Conservation (phyloP, 2,888 invertebrate genomes). For the Pollenia labialis region DNA sequence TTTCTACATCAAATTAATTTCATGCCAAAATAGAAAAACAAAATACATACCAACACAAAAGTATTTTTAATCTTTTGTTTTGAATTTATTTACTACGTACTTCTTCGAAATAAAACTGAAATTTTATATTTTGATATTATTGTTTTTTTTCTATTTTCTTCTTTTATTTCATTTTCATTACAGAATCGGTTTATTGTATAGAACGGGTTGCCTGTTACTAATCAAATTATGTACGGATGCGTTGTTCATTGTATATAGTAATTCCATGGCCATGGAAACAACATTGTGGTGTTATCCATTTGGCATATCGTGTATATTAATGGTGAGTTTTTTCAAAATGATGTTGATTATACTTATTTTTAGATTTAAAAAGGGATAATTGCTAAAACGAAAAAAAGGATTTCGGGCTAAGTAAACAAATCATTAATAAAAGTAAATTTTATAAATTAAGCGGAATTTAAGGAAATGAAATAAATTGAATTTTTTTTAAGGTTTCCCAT, state of each 20-base stretch:
- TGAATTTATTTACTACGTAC: not conserved
- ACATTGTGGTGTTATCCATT: conserved; percentile 86
- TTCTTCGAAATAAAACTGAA: too few species aligned
- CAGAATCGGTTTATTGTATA: conserved; percentile 87
- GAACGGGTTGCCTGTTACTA: conserved; percentile 87
- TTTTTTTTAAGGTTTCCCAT: too few species aligned
- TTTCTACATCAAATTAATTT: conserved; percentile 11
- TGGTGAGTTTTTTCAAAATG: conserved; percentile 85
- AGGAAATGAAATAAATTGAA: too few species aligned
- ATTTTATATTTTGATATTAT: too few species aligned
- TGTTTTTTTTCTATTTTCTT: conserved; percentile 4
- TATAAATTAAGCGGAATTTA: too few species aligned
- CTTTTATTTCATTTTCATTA: conserved; percentile 2
- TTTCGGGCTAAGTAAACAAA: not conserved
- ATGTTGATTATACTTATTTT: not conserved
- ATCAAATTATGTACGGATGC: conserved; percentile 86
- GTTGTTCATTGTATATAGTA: conserved; percentile 88
- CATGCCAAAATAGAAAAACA: not conserved
- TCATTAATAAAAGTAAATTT: too few species aligned
- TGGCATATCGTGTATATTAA: conserved; percentile 85
- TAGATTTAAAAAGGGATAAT: not conserved
- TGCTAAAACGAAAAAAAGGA: not conserved
- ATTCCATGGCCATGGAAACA: conserved; percentile 84
- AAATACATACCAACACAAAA: not conserved
- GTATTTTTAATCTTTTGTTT: not conserved